Evolutionary conservation across 2,797 vertebrate genomes (phyloP).

Genomic region (Melanotaenia maccullochi): DNA sequence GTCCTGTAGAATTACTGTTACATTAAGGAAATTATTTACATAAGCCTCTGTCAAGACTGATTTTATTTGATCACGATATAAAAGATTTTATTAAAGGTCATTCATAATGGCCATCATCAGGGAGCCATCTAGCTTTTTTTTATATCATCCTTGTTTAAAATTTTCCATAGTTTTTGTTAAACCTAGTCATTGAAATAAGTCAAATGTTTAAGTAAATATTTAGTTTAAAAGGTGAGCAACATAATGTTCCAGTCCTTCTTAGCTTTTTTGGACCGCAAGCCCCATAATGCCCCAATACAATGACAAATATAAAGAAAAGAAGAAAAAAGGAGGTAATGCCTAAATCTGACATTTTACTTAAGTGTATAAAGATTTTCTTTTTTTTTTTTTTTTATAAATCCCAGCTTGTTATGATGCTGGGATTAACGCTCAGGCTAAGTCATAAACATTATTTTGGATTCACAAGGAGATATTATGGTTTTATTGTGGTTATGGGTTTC

Average conservation of each 20-base stretch:
- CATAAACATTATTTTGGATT: too few relatives aligned
- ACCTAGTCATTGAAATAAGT: too few relatives aligned
- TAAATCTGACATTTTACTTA: background rate
- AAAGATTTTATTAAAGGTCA: background rate
- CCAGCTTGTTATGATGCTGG: background rate
- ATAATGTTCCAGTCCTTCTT: background rate
- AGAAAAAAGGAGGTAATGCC: background rate
- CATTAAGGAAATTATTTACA: background rate
- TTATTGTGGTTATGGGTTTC: background rate
- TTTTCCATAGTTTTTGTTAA: background rate
- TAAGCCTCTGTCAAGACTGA: background rate
- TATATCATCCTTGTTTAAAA: background rate
- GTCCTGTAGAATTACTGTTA: conserved; percentile 1
- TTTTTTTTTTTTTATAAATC: background rate
- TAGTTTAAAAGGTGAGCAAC: background rate
- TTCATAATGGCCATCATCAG: background rate
- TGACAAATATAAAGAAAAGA: background rate
- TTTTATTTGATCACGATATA: background rate
- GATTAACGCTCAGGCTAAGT: background rate
- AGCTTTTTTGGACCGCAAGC: background rate
- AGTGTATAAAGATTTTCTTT: background rate
- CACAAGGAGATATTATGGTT: too few relatives aligned
- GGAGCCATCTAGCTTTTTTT: background rate
- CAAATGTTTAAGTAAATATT: background rate
- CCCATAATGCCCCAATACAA: background rate